Evolutionary conservation across 2,888 invertebrate genomes (phyloP).

Genomic region (Lordiphosa andalusiaca): DNA sequence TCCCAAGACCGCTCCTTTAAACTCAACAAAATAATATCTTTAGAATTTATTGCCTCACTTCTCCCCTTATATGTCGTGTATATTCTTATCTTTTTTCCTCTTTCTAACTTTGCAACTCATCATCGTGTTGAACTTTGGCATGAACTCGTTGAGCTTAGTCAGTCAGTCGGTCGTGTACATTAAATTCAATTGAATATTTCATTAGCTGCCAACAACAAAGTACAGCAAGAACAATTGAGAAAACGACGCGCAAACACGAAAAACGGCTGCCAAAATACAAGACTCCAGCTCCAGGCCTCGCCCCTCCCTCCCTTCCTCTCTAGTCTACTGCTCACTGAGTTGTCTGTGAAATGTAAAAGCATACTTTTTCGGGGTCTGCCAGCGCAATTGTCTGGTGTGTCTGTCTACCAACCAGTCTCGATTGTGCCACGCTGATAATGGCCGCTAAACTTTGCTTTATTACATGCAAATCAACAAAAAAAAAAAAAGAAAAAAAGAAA

Average conservation of each 20-base stretch:
- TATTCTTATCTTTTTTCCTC: no score
- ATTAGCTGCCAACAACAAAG: conserved; percentile 58
- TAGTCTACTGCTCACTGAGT: neutral
- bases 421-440: conserved; percentile 60
- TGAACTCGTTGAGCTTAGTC: conserved; percentile 39
- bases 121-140: conserved; percentile 3
- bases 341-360: conserved; percentile 44
- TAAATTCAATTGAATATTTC: conserved; percentile 72
- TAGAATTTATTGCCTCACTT: no score
- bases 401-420: conserved; percentile 36
- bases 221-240: conserved; percentile 36
- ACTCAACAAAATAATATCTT: no score
- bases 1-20: no score
- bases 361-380: conserved; percentile 45
- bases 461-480: conserved; percentile 49
- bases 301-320: no score
- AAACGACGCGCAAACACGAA: conserved; percentile 45
- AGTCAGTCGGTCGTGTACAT: conserved; percentile 63
- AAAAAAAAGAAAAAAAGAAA: conserved; percentile 1
- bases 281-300: no score
- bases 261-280: conserved; percentile 1
- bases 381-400: conserved; percentile 35
- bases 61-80: no score
- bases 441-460: conserved; percentile 61
- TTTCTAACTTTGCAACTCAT: neutral